phyloP scores from a whole-genome alignment of 2,888 invertebrate genomes.

The Pelosia muscerda region DNA sequence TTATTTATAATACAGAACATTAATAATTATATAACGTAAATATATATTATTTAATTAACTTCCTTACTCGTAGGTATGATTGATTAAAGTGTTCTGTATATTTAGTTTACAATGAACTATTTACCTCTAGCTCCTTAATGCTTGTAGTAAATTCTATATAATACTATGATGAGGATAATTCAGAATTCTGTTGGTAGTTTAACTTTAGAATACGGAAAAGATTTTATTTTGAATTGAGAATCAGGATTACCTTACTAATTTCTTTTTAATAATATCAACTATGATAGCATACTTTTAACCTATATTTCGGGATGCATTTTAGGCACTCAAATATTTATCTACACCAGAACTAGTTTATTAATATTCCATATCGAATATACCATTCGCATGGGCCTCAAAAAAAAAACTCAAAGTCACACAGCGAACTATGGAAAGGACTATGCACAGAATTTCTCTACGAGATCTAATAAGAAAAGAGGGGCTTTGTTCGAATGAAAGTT shows the following conservation, averaged over 20 bases:
- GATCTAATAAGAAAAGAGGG: too few species aligned
- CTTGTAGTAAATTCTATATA: conserved; percentile 8
- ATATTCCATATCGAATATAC: too few species aligned
- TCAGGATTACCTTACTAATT: neutral
- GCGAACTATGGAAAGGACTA: too few species aligned
- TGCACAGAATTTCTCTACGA: too few species aligned
- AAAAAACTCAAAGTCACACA: too few species aligned
- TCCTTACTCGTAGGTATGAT: neutral
- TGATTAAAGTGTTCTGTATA: neutral
- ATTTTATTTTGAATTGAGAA: neutral
- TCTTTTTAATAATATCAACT: too few species aligned
- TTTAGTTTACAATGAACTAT: conserved; percentile 12
- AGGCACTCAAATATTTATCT: too few species aligned
- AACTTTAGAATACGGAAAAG: neutral
- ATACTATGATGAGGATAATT: conserved; percentile 16
- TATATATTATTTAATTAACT: neutral
- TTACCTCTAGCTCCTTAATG: conserved; percentile 8
- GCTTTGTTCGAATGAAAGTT: too few species aligned
- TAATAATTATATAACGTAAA: neutral
- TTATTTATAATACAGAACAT: neutral
- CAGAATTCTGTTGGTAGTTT: neutral
- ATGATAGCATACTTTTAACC: too few species aligned
- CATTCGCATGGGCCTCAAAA: too few species aligned
- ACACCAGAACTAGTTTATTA: too few species aligned
- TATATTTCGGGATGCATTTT: too few species aligned